Percentiles rank a stretch among this genome's conserved stretches.
These are phyloP conservation scores for Rhinogobius similis DNA, from an alignment of 2,113 vertebrate genomes.

Conservation along the genomic window DNA sequence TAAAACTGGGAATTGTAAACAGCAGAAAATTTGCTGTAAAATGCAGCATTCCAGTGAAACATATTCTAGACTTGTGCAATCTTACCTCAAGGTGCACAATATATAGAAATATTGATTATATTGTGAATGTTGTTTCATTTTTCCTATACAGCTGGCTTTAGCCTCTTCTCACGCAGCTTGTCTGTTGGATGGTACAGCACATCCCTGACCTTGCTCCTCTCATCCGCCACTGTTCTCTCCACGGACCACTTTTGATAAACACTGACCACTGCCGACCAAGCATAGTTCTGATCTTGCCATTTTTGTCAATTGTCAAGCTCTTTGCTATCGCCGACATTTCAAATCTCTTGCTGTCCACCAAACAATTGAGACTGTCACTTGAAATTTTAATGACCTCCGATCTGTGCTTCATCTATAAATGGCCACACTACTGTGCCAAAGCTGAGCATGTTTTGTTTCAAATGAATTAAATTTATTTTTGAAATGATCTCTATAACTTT, in stretches of 20 bases:
- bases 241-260: not conserved
- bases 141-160: not conserved
- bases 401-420: not conserved
- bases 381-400: not conserved
- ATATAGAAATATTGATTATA: too few relatives aligned
- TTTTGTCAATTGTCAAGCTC: not conserved
- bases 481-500: not conserved
- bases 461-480: not conserved
- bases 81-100: too few relatives aligned
- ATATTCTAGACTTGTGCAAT: too few relatives aligned
- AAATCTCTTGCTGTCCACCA: not conserved
- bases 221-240: not conserved
- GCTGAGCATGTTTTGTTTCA: not conserved
- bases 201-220: conserved; percentile 1
- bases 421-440: not conserved
- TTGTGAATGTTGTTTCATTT: too few relatives aligned
- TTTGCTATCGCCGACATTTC: not conserved
- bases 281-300: not conserved
- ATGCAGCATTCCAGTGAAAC: too few relatives aligned
- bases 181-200: not conserved
- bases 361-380: not conserved
- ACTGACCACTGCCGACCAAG: not conserved
- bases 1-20: too few relatives aligned
- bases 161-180: not conserved
- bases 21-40: too few relatives aligned